phyloP scores from a whole-genome alignment of 2,113 vertebrate species.

The Aleadryas rufinucha region DNA sequence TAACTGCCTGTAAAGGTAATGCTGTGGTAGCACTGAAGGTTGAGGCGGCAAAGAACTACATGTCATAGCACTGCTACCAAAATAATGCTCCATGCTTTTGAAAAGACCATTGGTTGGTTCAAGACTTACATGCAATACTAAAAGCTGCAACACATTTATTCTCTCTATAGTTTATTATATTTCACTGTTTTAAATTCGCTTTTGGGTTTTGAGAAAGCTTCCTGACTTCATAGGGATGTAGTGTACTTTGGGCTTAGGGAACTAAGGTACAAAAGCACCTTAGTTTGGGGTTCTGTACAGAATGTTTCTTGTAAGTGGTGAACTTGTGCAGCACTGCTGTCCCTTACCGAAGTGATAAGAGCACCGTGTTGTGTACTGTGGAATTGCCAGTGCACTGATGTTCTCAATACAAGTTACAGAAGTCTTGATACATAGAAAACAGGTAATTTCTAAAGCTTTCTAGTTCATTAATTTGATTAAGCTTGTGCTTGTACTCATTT shows the following conservation, averaged over 20 bases:
- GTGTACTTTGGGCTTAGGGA: background rate
- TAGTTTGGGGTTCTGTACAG: background rate
- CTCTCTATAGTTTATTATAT: background rate
- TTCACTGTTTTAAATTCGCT: background rate
- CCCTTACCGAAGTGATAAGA: background rate
- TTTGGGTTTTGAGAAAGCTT: background rate
- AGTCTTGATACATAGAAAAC: background rate
- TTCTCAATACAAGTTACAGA: background rate
- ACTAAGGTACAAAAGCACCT: rapidly evolving
- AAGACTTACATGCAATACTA: background rate
- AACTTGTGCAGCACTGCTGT: background rate
- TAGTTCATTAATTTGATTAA: background rate
- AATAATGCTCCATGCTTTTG: background rate
- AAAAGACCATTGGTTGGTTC: background rate
- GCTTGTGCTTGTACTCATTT: background rate
- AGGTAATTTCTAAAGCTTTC: background rate
- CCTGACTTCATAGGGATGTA: background rate
- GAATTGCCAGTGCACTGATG: background rate
- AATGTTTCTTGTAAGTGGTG: background rate
- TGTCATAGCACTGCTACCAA: background rate
- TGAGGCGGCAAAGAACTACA: background rate
- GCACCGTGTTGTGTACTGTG: background rate
- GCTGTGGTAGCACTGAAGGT: background rate
- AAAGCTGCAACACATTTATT: background rate
- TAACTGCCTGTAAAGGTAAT: background rate